Evolutionary conservation across 2,888 invertebrate species (phyloP).

Genomic region (Lasioglossum villosulum): DNA sequence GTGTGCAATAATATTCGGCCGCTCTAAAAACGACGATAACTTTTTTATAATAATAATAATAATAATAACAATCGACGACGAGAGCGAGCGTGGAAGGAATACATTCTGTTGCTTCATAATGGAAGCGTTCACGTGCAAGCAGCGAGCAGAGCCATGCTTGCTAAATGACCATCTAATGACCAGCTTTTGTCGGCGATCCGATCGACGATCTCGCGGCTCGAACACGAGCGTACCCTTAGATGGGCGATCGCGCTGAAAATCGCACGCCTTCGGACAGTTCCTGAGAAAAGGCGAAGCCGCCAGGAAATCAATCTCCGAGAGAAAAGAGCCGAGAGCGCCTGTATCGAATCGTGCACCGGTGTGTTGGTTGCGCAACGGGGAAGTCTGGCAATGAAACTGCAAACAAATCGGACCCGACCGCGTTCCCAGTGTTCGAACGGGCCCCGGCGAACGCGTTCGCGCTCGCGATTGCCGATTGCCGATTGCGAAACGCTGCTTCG

Average conservation of each 20-base stretch:
- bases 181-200: no score
- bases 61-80: no score
- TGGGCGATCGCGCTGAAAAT: neutral
- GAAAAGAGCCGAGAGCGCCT: neutral
- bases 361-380: slow-evolving; percentile 6
- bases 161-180: no score
- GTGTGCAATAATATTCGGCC: no score
- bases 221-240: neutral
- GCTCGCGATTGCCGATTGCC: slow-evolving; percentile 21
- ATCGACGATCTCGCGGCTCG: no score
- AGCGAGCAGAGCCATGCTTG: no score
- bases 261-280: neutral
- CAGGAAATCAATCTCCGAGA: neutral
- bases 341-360: neutral
- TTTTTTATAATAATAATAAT: no score
- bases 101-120: no score
- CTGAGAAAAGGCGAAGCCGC: neutral
- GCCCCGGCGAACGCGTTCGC: neutral
- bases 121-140: no score
- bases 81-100: no score
- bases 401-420: slow-evolving; percentile 19
- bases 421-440: slow-evolving; percentile 7
- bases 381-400: slow-evolving; percentile 45
- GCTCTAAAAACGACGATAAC: no score
- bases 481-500: slow-evolving; percentile 23